phyloP scores from a whole-genome alignment of 2,888 invertebrate species.

The Incurvaria masculella region DNA sequence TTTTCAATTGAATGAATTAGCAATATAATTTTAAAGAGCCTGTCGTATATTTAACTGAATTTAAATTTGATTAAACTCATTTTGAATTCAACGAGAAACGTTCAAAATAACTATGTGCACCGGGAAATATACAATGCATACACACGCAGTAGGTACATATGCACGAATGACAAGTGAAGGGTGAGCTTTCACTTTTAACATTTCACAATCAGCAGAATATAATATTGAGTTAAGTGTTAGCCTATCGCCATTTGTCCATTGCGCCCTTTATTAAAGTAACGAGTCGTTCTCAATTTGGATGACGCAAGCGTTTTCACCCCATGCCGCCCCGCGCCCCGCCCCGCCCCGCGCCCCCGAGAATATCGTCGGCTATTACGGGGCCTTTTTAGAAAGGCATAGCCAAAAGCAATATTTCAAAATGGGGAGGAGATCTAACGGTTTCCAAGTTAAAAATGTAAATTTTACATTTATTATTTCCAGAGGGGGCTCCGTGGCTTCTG shows the following conservation, averaged over 20 bases:
- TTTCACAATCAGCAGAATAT: not conserved
- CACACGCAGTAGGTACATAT: no score
- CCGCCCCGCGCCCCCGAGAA: not conserved
- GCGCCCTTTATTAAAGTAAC: not conserved
- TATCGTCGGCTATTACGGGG: not conserved
- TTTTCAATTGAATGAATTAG: no score
- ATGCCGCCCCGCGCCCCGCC: not conserved
- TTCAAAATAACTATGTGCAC: no score
- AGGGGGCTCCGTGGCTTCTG: not conserved
- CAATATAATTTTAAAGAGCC: no score
- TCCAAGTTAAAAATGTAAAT: not conserved
- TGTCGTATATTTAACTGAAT: no score
- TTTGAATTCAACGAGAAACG: no score
- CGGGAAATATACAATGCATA: no score
- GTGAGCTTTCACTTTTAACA: no score
- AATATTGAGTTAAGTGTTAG: not conserved
- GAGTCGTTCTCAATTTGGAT: not conserved
- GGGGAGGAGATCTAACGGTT: not conserved
- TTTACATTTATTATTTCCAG: not conserved
- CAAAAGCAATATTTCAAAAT: not conserved
- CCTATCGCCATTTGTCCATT: not conserved
- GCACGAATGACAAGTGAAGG: no score
- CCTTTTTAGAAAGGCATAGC: not conserved
- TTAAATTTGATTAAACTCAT: no score
- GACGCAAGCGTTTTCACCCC: not conserved